phyloP scores from a whole-genome alignment of 1,140 invertebrate genomes.

The Monomorium pharaonis region DNA sequence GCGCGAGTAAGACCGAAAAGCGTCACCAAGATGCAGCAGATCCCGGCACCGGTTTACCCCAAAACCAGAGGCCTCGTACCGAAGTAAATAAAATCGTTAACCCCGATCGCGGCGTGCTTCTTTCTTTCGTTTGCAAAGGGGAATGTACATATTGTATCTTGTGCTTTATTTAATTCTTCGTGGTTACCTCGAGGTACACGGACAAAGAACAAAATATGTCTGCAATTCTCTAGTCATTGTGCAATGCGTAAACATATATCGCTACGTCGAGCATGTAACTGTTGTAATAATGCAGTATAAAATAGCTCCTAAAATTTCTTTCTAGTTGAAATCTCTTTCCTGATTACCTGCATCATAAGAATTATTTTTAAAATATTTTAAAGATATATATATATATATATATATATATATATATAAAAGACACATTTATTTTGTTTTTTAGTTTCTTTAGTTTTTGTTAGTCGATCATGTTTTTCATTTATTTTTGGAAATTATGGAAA shows the following conservation, averaged over 20 bases:
- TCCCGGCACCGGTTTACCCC: constrained; percentile 85
- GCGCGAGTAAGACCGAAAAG: constrained; percentile 79
- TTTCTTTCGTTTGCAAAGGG: constrained; percentile 52
- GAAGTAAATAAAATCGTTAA: constrained; percentile 81
- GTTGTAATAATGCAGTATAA: constrained; percentile 71
- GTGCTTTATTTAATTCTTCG: constrained; percentile 55
- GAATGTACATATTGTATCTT: constrained; percentile 66
- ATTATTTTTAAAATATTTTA: background rate
- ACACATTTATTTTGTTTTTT: background rate
- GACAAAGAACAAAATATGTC: constrained; percentile 63
- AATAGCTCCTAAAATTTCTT: constrained; percentile 25
- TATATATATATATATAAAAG: no score
- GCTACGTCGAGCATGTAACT: constrained; percentile 64
- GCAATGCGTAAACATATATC: constrained; percentile 74
- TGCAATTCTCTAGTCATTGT: constrained; percentile 80
- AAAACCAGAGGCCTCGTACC: constrained; percentile 87
- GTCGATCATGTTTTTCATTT: background rate
- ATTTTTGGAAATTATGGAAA: background rate
- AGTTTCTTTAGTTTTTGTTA: constrained; percentile 3
- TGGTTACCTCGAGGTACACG: constrained; percentile 36
- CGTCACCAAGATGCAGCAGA: constrained; percentile 78
- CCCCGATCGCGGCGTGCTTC: constrained; percentile 24
- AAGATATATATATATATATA: no score
- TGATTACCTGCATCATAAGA: background rate
- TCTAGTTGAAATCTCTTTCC: background rate